Evolutionary conservation across 2,113 vertebrate genomes (phyloP), one percentile per base, ranked within the genome.

Genomic region (Pimephales promelas): DNA sequence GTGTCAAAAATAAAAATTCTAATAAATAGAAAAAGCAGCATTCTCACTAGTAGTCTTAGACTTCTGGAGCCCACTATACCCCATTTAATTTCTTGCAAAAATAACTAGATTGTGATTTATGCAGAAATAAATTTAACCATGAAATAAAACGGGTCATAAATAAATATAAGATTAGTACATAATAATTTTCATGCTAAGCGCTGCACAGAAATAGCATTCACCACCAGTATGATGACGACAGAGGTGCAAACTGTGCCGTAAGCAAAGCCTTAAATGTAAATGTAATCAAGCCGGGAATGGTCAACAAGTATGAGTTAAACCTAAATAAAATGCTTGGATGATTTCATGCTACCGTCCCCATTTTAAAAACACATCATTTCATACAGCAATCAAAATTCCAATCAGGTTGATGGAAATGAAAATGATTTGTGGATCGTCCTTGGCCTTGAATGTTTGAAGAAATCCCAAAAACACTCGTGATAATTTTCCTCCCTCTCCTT

Each of bases 191-290:
- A 78, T 40, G 10, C 22, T 24, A 59, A 79, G 11, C 9, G 56
- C 40, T 59, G n/a, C 76, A 43, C 24, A 26, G 76, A 16, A 62
- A 45, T 28, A 61, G 62, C 13, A 22, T 62, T 43, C 40, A 47
- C 34, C 36, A 45, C 56, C 40, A 26, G 11, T 24, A 61, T 43
- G 22, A 62, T 45, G 76, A 28, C 3, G 22, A 43, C 36, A 62
- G 14, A 59, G 31, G 54, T 28, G 28, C 36, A 62, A 14, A 62
- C 24, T 45, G 40, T 24, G 1, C 40, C 4, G 8, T 62, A 79
- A 79, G 47, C 56, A 79, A 62, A 13, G 57, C 16, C 57, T 49
- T 66, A 31, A 47, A 80, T 80, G 61, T 68, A 80, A 80, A 80
- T 80, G 78, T 52, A 80, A 80, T 80, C 78, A 80, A 68, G 11